Conservation (phyloP, 2,888 invertebrate genomes). For the Leucophenga maculata region DNA sequence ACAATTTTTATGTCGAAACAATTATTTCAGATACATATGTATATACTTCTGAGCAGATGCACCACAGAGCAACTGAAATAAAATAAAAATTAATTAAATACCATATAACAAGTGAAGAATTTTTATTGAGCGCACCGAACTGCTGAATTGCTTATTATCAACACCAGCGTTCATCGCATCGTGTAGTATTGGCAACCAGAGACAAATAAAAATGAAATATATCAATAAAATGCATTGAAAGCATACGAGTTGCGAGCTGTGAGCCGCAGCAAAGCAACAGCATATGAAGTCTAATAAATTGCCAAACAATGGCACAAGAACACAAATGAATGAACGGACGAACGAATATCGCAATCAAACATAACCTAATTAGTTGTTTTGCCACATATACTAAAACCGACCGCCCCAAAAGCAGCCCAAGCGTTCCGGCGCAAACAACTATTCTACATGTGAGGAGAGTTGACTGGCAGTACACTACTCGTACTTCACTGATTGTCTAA, state of each 20-base stretch:
- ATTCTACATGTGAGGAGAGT: background rate
- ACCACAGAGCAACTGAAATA: too few relatives aligned
- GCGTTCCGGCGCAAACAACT: background rate
- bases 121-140: too few relatives aligned
- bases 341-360: slow-evolving; percentile 57
- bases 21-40: too few relatives aligned
- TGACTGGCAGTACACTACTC: background rate
- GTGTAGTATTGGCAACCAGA: background rate
- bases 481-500: background rate
- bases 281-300: slow-evolving; percentile 4
- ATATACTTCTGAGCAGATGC: too few relatives aligned
- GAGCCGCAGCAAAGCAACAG: too few relatives aligned
- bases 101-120: too few relatives aligned
- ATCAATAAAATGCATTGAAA: background rate
- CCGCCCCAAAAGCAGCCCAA: too few relatives aligned
- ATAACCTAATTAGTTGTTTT: slow-evolving; percentile 59
- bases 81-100: too few relatives aligned
- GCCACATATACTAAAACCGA: background rate
- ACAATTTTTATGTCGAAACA: too few relatives aligned
- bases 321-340: background rate
- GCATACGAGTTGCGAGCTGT: background rate
- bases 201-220: slow-evolving; percentile 1
- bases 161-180: background rate
- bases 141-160: too few relatives aligned
- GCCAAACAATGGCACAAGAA: background rate